These are phyloP conservation scores for Anseranas semipalmata DNA, from an alignment of 2,113 vertebrate species.

Conservation along the genomic window DNA sequence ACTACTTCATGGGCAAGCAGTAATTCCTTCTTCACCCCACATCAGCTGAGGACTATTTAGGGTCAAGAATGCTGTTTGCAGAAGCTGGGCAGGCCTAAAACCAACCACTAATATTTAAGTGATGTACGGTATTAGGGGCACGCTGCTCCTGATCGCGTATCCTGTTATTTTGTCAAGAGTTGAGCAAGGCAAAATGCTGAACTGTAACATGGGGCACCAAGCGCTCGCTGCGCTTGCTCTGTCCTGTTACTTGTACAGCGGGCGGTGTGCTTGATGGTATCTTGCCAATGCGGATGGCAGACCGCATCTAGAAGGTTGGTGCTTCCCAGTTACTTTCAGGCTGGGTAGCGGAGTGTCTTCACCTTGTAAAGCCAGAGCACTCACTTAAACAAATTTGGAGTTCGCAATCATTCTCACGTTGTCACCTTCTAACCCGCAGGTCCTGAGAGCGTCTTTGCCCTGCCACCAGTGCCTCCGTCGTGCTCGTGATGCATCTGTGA, in stretches of 20 bases:
- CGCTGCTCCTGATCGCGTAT: background rate
- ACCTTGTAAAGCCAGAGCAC: background rate
- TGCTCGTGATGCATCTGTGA: fast-evolving
- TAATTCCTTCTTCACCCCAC: background rate
- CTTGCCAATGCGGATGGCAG: background rate
- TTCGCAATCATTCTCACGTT: background rate
- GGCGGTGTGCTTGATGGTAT: background rate
- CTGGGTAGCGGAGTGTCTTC: background rate
- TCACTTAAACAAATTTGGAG: background rate
- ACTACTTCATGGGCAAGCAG: background rate
- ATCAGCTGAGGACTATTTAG: constrained; percentile 41
- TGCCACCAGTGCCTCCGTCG: fast-evolving
- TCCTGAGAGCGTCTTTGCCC: background rate
- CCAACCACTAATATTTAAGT: background rate
- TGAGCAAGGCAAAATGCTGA: background rate
- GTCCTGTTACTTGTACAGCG: background rate
- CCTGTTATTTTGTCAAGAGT: background rate
- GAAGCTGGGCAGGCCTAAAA: background rate
- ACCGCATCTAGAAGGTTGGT: background rate
- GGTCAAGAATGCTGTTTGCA: constrained; percentile 33
- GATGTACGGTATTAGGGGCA: background rate
- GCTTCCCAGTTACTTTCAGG: background rate
- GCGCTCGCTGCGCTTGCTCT: fast-evolving
- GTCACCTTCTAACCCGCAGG: background rate
- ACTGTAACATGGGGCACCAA: background rate